Evolutionary conservation across 1,140 invertebrate species (phyloP).

Genomic region (Luehdorfia chinensis): DNA sequence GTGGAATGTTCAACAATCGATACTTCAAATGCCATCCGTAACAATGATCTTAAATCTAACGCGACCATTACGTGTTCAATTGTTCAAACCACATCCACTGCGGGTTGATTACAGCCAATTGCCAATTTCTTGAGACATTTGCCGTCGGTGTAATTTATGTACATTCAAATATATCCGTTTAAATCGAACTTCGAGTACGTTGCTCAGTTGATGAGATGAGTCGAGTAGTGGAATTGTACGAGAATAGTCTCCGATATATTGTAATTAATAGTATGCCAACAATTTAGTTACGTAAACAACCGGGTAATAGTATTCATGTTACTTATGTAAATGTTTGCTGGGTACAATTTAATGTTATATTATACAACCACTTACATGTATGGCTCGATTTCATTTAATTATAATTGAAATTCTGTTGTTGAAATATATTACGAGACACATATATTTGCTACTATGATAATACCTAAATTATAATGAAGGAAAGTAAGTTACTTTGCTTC

Average conservation of each 20-base stretch:
- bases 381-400: slow-evolving; percentile 9
- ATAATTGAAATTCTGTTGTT: slow-evolving; percentile 6
- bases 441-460: too few relatives aligned
- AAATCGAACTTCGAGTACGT: slow-evolving; percentile 5
- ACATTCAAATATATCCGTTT: slow-evolving; percentile 23
- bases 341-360: slow-evolving; percentile 9
- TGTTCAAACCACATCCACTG: slow-evolving; percentile 21
- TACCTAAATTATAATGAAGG: too few relatives aligned
- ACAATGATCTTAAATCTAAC: too few relatives aligned
- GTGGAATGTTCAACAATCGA: too few relatives aligned
- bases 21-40: too few relatives aligned
- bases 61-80: slow-evolving; percentile 10
- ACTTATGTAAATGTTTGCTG: slow-evolving; percentile 13
- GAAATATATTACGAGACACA: too few relatives aligned
- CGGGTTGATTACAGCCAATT: slow-evolving; percentile 17
- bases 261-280: slow-evolving; percentile 2
- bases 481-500: too few relatives aligned
- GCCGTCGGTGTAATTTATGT: slow-evolving; percentile 29
- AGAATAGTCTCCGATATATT: slow-evolving; percentile 8
- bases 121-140: slow-evolving; percentile 24
- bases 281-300: slow-evolving; percentile 7
- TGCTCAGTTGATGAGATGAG: slow-evolving; percentile 23
- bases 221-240: slow-evolving; percentile 20
- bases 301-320: slow-evolving; percentile 2
- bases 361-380: slow-evolving; percentile 12